Evolutionary conservation across 2,113 vertebrate genomes (phyloP), one percentile per base, ranked within the genome.

Genomic region (Glaucidium brasilianum): DNA sequence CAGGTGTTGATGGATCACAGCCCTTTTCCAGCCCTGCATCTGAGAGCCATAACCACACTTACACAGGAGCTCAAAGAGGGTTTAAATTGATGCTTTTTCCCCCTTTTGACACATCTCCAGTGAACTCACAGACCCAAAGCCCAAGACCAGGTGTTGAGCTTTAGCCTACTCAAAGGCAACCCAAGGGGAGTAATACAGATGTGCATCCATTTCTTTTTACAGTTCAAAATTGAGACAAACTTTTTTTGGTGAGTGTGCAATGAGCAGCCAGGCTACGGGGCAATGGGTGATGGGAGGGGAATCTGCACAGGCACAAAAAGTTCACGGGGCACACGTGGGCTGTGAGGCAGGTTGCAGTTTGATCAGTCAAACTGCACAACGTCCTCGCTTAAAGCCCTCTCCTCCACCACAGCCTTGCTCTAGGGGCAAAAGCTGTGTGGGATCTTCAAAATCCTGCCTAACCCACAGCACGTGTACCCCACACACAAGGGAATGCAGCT

Each of bases 401-500:
- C 25, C 41, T 85, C 56, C 5, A 2, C 29, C 45, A 30, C 58
- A 73, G 37, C 45, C 26, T 39, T 71, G 18, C n/a, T 49, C 41
- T 17, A 27, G 35, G 23, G 60, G 27, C 30, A 87, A 47, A 87
- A 74, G 12, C 13, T 56, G 15, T 15, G 4, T 32, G 12, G 25
- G 37, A n/a, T 43, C 55, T 67, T 67, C 45, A 58, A 59, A 80
- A 67, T 17, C 10, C 19, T 45, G 19, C 22, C 12, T 72, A n/a
- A 58, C 41, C 49, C 50, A 37, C 0, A 30, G 29, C 34, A 68
- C 47, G 39, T 0, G 0, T 27, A 47, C 45, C 20, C 45, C 20
- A 47, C 9, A 6, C 26, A 41, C 55, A 27, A 1, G 35, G 41
- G 76, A 56, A 81, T 30, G 32, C 2, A 79, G 87, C 60, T 35